Base-by-base conservation (phyloP, 2,113 vertebrate genomes). In the Phodopus roborovskii region DNA sequence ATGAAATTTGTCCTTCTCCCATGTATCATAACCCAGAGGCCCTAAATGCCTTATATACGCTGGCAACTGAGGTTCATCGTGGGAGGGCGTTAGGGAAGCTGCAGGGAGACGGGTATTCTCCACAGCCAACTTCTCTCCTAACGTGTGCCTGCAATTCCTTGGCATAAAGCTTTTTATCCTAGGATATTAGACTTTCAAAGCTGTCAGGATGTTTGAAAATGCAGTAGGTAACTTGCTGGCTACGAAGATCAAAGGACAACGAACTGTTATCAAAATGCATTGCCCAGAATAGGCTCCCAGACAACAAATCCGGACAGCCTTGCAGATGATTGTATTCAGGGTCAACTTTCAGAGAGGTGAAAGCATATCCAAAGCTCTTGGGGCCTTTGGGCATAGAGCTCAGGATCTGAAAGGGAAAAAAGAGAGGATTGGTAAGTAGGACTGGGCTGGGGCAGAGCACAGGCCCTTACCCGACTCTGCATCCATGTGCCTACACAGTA, bases 241-340 rank as follows among this genome's bases (percentile, higher is more conserved):
- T 71, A n/a, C 5, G 30, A 83, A 93, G 87, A 96, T 96, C 89
- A 96, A 90, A 96, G 56, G 70, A 45, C 19, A 39, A 71, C 28
- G 53, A 92, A 36, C 77, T 53, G 5, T 66, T 79, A 74, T 82
- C 53, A 68, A 88, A 82, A 56, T 0, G 0, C 5, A 48, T 58
- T 88, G 70, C 48, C 64, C 48, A 33, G 66, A 91, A 92, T 0
- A 16, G 79, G 45, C 75, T 91, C 26, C 10, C 33, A 33, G 33
- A 6, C 68, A 95, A 77, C 92, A 89, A 64, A 94, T 22, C 45
- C 42, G 45, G 7, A 60, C 16, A 1, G 5, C 6, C 91, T 73
- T 22, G 8, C 6, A 22, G 13, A 73, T n/a, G 7, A 42, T 70
- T 82, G 53, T 4, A 28, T 0, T 22, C 22, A 79, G 20, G 70